phyloP scores from a whole-genome alignment of 1,140 invertebrate species.

The Leptonema lineaticorne region DNA sequence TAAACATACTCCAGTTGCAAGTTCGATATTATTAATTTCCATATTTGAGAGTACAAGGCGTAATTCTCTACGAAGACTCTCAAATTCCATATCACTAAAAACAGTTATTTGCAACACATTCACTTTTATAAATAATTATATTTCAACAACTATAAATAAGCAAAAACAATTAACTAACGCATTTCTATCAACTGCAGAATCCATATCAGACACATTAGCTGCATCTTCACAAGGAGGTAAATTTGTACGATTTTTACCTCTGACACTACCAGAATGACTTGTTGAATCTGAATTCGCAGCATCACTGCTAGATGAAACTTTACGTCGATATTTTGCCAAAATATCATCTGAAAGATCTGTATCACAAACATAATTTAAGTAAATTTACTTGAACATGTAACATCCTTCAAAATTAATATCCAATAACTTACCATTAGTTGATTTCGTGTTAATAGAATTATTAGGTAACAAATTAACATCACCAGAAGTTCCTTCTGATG shows the following conservation, averaged over 20 bases:
- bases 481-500: no score
- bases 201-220: conserved; percentile 41
- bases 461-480: background rate
- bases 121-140: background rate
- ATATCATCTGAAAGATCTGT: conserved; percentile 88
- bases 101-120: background rate
- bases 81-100: conserved; percentile 35
- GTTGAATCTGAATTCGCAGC: conserved; percentile 43
- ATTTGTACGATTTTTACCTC: conserved; percentile 50
- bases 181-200: conserved; percentile 23
- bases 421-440: conserved; percentile 3
- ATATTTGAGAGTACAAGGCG: conserved; percentile 86
- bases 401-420: background rate
- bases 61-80: conserved; percentile 83
- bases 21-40: conserved; percentile 59
- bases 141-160: background rate
- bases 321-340: conserved; percentile 89
- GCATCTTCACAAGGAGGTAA: conserved; percentile 55
- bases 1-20: conserved; percentile 49
- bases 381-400: background rate
- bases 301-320: conserved; percentile 60
- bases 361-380: background rate
- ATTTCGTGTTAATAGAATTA: background rate
- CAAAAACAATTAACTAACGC: background rate
- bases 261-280: conserved; percentile 38